Percentiles rank a stretch among this genome's conserved stretches.
These are phyloP conservation scores for Drosophila testacea DNA, from an alignment of 2,888 invertebrate species.

Conservation along the genomic window DNA sequence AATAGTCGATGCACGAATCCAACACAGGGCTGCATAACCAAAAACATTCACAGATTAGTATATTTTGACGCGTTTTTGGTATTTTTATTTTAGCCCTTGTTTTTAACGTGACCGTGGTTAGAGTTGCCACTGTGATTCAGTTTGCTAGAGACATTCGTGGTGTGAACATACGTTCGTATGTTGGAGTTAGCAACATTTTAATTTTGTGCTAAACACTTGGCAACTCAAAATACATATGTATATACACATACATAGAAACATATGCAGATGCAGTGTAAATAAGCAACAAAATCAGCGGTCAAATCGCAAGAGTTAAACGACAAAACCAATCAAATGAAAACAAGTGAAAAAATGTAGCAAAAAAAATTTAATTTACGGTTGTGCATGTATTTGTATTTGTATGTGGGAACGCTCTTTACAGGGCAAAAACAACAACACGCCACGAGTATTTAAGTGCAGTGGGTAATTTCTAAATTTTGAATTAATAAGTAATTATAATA, in stretches of 20 bases:
- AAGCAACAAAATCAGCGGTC: constrained; percentile 23
- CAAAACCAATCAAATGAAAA: constrained; percentile 17
- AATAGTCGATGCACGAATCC: neutral
- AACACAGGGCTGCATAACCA: constrained; percentile 6
- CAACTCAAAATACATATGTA: constrained; percentile 55
- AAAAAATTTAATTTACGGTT: constrained; percentile 30
- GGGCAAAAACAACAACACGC: constrained; percentile 15
- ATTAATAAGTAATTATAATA: constrained; percentile 58
- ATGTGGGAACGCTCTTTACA: constrained; percentile 31
- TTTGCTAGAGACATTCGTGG: constrained; percentile 61
- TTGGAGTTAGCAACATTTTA: constrained; percentile 53
- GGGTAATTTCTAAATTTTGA: constrained; percentile 60
- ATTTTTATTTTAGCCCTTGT: constrained; percentile 26
- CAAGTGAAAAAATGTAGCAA: constrained; percentile 53
- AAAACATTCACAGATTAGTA: constrained; percentile 6
- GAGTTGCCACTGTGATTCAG: constrained; percentile 51
- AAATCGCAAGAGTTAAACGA: constrained; percentile 8
- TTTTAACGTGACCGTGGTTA: constrained; percentile 24
- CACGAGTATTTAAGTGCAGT: constrained; percentile 32
- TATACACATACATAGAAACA: constrained; percentile 39
- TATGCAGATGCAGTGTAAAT: constrained; percentile 53
- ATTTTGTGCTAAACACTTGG: constrained; percentile 58
- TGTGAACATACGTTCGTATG: constrained; percentile 50
- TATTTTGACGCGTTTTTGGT: constrained; percentile 50
- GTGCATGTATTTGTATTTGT: constrained; percentile 32